phyloP scores from a whole-genome alignment of 1,140 invertebrate genomes.

The Euura saliciscinereae region DNA sequence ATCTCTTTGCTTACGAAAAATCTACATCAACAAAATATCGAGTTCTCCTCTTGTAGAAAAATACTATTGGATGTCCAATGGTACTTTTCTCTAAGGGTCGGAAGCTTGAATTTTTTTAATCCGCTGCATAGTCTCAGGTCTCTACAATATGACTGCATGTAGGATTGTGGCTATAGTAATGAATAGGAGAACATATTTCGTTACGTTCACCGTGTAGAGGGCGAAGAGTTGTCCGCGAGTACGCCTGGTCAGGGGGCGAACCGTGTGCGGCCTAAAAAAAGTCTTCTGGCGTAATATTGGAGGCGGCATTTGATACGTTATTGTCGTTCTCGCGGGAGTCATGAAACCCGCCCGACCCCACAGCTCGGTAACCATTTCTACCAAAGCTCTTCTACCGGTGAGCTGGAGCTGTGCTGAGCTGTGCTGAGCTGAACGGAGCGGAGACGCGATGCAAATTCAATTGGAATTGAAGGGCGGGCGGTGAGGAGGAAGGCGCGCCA shows the following conservation, averaged over 20 bases:
- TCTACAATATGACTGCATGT: background rate
- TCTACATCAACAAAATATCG: too few species aligned
- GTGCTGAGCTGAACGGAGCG: conserved; percentile 16
- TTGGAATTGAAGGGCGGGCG: conserved; percentile 32
- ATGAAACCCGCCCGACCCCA: conserved; percentile 8
- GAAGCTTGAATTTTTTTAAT: background rate
- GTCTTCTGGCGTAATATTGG: conserved; percentile 6
- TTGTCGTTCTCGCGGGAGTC: conserved; percentile 10
- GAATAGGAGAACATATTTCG: too few species aligned
- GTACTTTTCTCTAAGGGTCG: too few species aligned
- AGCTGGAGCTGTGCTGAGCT: background rate
- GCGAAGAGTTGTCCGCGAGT: background rate
- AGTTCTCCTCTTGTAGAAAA: too few species aligned
- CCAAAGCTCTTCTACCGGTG: background rate
- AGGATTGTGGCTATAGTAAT: background rate
- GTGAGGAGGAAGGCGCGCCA: background rate
- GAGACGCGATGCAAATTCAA: conserved; percentile 54
- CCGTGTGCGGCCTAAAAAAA: background rate
- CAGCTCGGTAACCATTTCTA: conserved; percentile 6
- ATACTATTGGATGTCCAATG: too few species aligned
- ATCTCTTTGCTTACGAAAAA: too few species aligned
- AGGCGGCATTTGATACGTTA: conserved; percentile 14
- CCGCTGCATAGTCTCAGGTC: background rate
- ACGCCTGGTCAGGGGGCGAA: background rate
- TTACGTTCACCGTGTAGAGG: too few species aligned